phyloP scores from a whole-genome alignment of 2,113 vertebrate species.

The Elaphurus davidianus region DNA sequence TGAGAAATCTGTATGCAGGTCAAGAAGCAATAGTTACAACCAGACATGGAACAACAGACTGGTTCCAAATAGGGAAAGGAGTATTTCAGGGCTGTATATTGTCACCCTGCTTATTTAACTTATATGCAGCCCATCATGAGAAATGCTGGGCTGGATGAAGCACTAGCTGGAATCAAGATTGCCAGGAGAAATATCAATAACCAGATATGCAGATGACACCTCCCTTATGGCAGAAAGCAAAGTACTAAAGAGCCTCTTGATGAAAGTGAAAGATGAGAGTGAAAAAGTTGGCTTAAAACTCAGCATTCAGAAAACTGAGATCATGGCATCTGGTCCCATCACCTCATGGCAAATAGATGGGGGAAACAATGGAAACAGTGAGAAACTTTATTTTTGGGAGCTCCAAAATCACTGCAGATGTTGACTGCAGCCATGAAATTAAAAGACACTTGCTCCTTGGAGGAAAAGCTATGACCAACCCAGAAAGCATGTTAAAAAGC shows the following conservation, averaged over 20 bases:
- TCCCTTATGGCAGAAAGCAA: not conserved
- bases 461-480: not conserved
- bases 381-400: not conserved
- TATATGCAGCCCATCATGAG: not conserved
- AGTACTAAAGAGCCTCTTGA: not conserved
- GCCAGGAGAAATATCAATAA: not conserved
- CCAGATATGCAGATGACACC: not conserved
- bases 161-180: not conserved
- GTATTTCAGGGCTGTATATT: fast-evolving
- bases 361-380: not conserved
- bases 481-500: not conserved
- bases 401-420: not conserved
- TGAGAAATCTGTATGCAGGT: not conserved
- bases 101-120: not conserved
- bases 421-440: not conserved
- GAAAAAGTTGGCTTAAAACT: not conserved
- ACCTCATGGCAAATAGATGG: not conserved
- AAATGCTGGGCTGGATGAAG: not conserved
- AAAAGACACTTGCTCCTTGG: not conserved
- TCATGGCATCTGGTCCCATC: not conserved
- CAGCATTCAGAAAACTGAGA: not conserved
- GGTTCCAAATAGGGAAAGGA: not conserved
- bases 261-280: not conserved
- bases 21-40: not conserved
- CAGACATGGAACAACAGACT: not conserved